These are phyloP conservation scores for Allacma fusca DNA, from an alignment of 2,888 invertebrate species.

Conservation along the genomic window DNA sequence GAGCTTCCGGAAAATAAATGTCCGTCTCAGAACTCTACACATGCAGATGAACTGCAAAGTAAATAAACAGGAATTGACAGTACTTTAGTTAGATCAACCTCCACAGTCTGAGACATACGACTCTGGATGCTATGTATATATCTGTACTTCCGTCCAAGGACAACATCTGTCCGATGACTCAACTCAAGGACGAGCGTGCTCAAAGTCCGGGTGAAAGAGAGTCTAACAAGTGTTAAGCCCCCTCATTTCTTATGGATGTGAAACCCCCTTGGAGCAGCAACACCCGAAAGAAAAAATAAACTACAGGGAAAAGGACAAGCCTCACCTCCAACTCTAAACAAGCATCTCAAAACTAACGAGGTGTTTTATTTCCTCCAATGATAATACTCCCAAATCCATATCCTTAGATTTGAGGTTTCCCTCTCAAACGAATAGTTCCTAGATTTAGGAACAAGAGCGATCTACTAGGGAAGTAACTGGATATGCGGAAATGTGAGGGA, in stretches of 20 bases:
- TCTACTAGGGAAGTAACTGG: not conserved
- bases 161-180: not conserved
- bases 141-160: not conserved
- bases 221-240: not conserved
- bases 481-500: not conserved
- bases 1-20: not conserved
- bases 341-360: not conserved
- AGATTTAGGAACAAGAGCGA: not conserved
- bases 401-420: not conserved
- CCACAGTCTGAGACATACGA: not conserved
- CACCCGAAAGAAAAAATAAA: too few relatives aligned
- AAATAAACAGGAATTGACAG: not conserved
- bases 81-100: not conserved
- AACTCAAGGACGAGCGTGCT: not conserved
- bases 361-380: constrained; percentile 4
- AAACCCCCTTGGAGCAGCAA: too few relatives aligned
- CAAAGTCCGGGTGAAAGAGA: not conserved
- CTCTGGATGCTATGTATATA: too few relatives aligned
- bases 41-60: not conserved
- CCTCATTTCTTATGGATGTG: not conserved
- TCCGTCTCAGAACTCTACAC: not conserved
- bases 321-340: not conserved
- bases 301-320: not conserved
- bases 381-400: not conserved
- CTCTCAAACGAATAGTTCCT: not conserved